Evolutionary conservation across 2,113 vertebrate genomes (phyloP), one percentile per base, ranked within the genome.

Genomic region (Oncorhynchus gorbuscha): DNA sequence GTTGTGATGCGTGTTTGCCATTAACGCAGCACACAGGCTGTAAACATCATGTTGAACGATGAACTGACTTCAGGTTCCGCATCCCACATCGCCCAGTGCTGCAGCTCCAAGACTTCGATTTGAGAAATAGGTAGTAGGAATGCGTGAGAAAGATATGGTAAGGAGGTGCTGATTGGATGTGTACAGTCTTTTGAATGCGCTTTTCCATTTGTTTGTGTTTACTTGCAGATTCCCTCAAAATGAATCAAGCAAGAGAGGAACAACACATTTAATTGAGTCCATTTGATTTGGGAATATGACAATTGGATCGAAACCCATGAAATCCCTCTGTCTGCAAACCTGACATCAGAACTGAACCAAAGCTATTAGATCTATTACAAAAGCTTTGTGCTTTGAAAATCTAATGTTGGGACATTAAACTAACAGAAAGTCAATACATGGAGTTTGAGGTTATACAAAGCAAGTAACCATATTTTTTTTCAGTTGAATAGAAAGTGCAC

Each of bases 171-270:
- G 5, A 3, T 49, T 71, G 69, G 24, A 62, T 67, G 65, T 39
- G 45, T 79, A 76, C n/a, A 28, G 8, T 39, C 64, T 82, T 13
- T 51, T 4, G 77, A 58, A 72, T 55, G 72, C 8, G 49, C 70
- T 73, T 9, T 9, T 39, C 8, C 39, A 79, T 75, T 74, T 76
- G 75, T 79, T 68, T 6, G 55, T 22, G 58, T 9, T 48, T 62
- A 66, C 28, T 24, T 45, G 69, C 65, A 72, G 76, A 78, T 70
- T 81, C 70, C 74, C 76, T 77, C 78, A 26, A 77, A 81, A 73
- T 24, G 65, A 82, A 65, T 22, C 1, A 59, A 81, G 71, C 69
- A 82, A 75, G 75, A 18, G 28, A 77, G 51, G 65, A 64, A 74
- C 75, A 78, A 85, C 24, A 59, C 32, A 28, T 26, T 24, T 30